phyloP scores from a whole-genome alignment of 2,797 vertebrate species.

The Caiman crocodilus region DNA sequence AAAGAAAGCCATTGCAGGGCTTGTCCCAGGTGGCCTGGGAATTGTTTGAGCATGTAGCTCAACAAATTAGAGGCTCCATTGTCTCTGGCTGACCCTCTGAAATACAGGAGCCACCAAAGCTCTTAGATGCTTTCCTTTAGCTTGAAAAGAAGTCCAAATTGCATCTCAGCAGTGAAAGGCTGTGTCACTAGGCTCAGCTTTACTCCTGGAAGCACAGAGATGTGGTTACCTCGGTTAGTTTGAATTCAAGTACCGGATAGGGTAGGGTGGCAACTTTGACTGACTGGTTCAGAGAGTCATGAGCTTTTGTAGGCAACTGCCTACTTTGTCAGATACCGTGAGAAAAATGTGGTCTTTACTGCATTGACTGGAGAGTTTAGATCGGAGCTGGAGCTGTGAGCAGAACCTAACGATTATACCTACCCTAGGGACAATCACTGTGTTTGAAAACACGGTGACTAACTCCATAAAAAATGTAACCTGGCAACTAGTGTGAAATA shows the following conservation, averaged over 20 bases:
- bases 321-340: too few relatives aligned
- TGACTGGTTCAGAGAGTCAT: too few relatives aligned
- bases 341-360: too few relatives aligned
- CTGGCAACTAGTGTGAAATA: not conserved
- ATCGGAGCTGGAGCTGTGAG: not conserved
- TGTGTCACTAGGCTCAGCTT: not conserved
- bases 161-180: fast-evolving
- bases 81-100: not conserved
- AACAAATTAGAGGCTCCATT: not conserved
- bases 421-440: too few relatives aligned
- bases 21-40: fast-evolving
- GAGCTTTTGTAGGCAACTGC: too few relatives aligned
- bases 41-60: not conserved
- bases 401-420: not conserved
- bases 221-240: not conserved
- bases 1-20: not conserved
- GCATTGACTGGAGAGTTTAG: not conserved
- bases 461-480: not conserved
- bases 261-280: too few relatives aligned
- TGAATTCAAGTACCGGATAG: too few relatives aligned
- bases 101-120: not conserved
- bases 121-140: not conserved
- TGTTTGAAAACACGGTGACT: not conserved
- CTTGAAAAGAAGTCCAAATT: not conserved
- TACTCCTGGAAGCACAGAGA: not conserved